phyloP scores from a whole-genome alignment of 2,797 vertebrate genomes.

The Cetoscarus ocellatus region DNA sequence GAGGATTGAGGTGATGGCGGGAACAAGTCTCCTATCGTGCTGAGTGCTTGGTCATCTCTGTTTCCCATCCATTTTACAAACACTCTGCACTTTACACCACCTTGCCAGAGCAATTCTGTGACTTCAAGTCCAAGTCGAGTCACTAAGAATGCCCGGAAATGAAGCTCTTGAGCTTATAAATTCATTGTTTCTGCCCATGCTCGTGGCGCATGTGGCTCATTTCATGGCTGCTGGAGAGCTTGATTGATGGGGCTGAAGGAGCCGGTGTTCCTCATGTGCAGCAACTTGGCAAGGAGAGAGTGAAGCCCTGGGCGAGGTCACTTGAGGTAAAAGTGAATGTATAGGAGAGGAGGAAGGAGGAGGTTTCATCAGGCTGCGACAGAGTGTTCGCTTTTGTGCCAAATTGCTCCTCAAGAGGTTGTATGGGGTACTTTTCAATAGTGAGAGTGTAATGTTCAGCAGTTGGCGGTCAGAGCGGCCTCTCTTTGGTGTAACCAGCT shows the following conservation, averaged over 20 bases:
- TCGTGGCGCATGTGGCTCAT: constrained; percentile 57
- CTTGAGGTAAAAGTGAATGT: constrained; percentile 41
- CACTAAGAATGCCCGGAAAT: constrained; percentile 11
- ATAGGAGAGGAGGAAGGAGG: constrained; percentile 16
- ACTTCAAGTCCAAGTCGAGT: neutral
- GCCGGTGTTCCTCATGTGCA: constrained; percentile 37
- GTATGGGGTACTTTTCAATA: neutral
- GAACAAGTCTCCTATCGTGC: constrained; percentile 26
- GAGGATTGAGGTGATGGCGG: constrained; percentile 41
- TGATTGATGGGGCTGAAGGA: constrained; percentile 66
- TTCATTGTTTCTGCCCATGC: constrained; percentile 40
- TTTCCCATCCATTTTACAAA: constrained; percentile 17
- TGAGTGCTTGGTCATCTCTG: constrained; percentile 51
- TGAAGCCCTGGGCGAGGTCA: constrained; percentile 38
- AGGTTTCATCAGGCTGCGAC: constrained; percentile 24
- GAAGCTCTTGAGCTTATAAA: constrained; percentile 29
- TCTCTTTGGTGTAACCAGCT: neutral
- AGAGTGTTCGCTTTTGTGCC: neutral
- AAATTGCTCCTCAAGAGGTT: constrained; percentile 8
- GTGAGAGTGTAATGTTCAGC: neutral
- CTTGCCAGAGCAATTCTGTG: constrained; percentile 22
- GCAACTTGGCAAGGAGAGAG: constrained; percentile 11
- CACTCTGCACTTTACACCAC: constrained; percentile 23
- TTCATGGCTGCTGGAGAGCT: constrained; percentile 71
- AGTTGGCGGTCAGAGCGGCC: neutral